Base-by-base conservation (phyloP, 2,797 vertebrate species). In the Coccyzus lansbergi region DNA sequence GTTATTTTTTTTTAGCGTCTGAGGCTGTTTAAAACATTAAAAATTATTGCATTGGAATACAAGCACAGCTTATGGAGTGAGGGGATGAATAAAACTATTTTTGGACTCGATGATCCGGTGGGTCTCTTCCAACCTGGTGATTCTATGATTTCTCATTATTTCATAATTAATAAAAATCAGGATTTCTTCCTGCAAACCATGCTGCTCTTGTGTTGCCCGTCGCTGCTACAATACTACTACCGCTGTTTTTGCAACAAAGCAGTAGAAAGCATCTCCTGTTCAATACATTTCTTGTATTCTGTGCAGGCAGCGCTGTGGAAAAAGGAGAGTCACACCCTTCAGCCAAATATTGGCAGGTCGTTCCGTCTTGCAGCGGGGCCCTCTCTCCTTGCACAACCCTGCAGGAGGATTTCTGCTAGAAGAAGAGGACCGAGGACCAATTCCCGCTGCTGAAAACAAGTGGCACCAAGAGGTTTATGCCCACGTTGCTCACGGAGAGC, bases 311-410 rank as follows among this genome's bases (percentile, higher is more conserved):
- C 31, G 69, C 72, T 55, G 58, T 1, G 6, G 53, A 40, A 48
- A 79, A 63, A 24, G 59, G 22, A 36, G 17, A 21, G 67, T 24
- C 84, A 26, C 56, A 84, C 24, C 75, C 71, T 77, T 55, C 72
- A 3, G 8, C 65, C 82, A 52, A 76, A 64, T 33, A 62, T 25
- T 59, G 88, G 59, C 62, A 34, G 36, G 26, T 22, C 12, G 1
- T 26, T 75, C 87, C 65, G 69, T 34, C 62, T 31, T 6, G 8
- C 0, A 5, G 24, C 1, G 3, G 44, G 40, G 26, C 28, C 53
- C 0, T 0, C 29, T 75, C 65, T 28, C 60, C 6, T 21, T 58
- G 48, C 48, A 24, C 0, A 1, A 74, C 16, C 31, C 70, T 56
- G 68, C 22, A 63, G 40, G 31, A 70, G 16, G 1, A 28, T 56